Evolutionary conservation across 2,888 invertebrate species (phyloP), one percentile per base, ranked within the genome.

Genomic region (Scelioninae gen. 1): DNA sequence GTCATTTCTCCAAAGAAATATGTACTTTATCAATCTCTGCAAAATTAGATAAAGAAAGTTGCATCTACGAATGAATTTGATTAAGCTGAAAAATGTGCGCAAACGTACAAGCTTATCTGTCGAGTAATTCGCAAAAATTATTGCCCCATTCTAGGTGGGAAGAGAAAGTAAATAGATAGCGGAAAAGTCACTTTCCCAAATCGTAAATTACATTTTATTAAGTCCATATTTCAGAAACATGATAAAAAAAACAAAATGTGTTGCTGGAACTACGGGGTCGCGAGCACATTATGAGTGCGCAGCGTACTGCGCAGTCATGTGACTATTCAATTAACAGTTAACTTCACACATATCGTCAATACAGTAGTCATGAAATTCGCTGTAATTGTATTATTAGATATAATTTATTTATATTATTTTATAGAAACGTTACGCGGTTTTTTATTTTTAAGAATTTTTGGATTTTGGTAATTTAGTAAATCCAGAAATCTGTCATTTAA

Each of bases 21-120:
- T n/a, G 8, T n/a, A n/a, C 43, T 47, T 47, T 10, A 32, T 60
- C 40, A 60, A 60, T 43, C 58, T 29, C 58, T 0, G 29, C 58
- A 9, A 60, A 43, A 23, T 60, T 11, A 60, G 29, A 43, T 60
- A 60, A 60, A 60, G 58, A 60, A 60, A 43, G 23, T 40, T 23
- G 43, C 43, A 60, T 43, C 58, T 43, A 2, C 34, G 55, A 55
- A 32, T 16, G 58, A 60, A 60, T 60, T 60, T 60, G 43, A 60
- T 60, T 60, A 60, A 10, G 40, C 10, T 60, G 58, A 60, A 32
- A 43, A 60, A 60, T 43, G 58, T 11, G 23, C 15, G 7, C 23
- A 38, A 43, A 51, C 11, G 29, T 10, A 29, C 23, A 11, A 43
- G 29, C 40, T 43, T 43, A 60, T 60, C 43, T 29, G 60, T 45